Evolutionary conservation across 2,797 vertebrate genomes (phyloP).

Genomic region (Enteromius anoplus): DNA sequence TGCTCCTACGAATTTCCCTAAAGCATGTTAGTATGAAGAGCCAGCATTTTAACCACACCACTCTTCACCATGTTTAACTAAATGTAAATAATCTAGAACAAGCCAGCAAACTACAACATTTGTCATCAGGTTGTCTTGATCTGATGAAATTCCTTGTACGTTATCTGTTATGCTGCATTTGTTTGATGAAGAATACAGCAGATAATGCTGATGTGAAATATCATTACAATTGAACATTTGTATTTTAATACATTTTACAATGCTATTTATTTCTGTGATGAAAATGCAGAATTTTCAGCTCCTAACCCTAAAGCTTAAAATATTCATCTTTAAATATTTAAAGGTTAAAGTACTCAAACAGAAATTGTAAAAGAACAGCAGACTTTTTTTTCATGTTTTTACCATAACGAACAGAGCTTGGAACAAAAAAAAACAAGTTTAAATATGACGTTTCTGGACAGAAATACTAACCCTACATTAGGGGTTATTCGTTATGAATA

Average conservation of each 20-base stretch:
- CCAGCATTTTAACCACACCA: not conserved
- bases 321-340: too few species aligned
- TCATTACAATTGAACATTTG: not conserved
- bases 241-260: not conserved
- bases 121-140: not conserved
- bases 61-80: not conserved
- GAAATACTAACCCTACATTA: too few species aligned
- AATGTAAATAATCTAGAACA: not conserved
- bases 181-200: not conserved
- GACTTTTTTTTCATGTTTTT: too few species aligned
- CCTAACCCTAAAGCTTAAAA: not conserved
- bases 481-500: too few species aligned
- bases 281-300: not conserved
- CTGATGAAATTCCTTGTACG: not conserved
- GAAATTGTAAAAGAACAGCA: not conserved
- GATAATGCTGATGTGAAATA: not conserved
- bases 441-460: too few species aligned
- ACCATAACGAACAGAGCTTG: too few species aligned
- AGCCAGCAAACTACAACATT: too few species aligned
- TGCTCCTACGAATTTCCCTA: not conserved
- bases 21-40: not conserved
- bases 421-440: too few species aligned
- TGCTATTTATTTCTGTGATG: not conserved
- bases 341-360: not conserved
- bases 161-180: not conserved